These are phyloP conservation scores for Irena cyanogastra DNA, from an alignment of 2,113 vertebrate species.

Conservation along the genomic window DNA sequence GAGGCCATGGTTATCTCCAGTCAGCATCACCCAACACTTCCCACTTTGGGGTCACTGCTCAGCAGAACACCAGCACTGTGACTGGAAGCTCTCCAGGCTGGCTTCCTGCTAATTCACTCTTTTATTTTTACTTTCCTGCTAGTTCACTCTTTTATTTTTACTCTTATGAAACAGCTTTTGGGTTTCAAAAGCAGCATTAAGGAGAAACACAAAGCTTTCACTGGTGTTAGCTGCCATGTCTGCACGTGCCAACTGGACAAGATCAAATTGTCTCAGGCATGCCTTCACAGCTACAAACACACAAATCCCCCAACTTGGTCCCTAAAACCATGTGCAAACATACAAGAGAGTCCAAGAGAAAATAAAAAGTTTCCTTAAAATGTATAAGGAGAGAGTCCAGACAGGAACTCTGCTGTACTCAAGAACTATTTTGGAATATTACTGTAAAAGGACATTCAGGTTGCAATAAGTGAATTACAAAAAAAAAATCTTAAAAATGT, in stretches of 20 bases:
- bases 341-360: background rate
- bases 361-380: background rate
- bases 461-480: background rate
- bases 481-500: background rate
- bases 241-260: fast-evolving
- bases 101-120: no score
- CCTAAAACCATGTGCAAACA: background rate
- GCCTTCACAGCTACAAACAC: background rate
- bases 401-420: background rate
- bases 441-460: background rate
- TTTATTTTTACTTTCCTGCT: no score
- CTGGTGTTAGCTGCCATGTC: background rate
- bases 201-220: background rate
- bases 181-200: background rate
- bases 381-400: background rate
- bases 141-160: background rate
- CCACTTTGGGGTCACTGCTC: background rate
- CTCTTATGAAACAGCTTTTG: background rate
- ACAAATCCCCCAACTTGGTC: background rate
- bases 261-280: background rate
- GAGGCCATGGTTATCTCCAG: background rate
- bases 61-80: background rate
- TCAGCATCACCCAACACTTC: background rate
- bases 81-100: background rate
- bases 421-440: background rate